Evolutionary conservation across 2,888 invertebrate genomes (phyloP), one percentile per base, ranked within the genome.

Genomic region (Harmothoe impar): DNA sequence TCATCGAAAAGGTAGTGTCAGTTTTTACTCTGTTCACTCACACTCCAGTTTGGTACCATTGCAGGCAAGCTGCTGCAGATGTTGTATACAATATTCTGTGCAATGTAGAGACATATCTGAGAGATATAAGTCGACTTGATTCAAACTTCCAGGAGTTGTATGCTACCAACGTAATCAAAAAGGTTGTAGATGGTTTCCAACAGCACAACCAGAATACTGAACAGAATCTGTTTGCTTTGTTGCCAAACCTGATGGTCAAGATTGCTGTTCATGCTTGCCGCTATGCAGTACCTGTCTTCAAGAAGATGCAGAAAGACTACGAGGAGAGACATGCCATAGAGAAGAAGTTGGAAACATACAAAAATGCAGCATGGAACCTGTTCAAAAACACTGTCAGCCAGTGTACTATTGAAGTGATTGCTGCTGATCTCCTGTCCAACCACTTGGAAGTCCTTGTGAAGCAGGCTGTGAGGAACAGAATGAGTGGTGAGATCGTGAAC

Each of bases 171-270:
- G 62, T 89, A n/a, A 72, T 89, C 68, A 54, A 68, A 33, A 31
- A 5, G 5, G 89, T 89, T 0, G 62, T 62, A 17, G 68, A 89
- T 89, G 89, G 89, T 89, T 35, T 89, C 1, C 33, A 68, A 5
- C n/a, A n/a, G 23, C 89, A 89, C 68, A 89, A 89, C 72, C 88
- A 33, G 3, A 20, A 54, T 7, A 10, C 17, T 0, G 0, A 0
- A 23, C 3, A 33, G 20, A 23, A 72, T 1, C 0, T 20, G 3
- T 89, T 89, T 31, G 62, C 62, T 3, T 33, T 89, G 35, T 31
- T 89, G 35, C 68, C 89, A 68, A 29, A 68, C 68, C 72, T 89
- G 43, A 89, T 68, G 62, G 89, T 89, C 31, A 89, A 89, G 35
- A 25, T 89, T 29, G 62, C 68, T 20, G 89, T 62, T 10, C 89